Percentiles rank a stretch among this genome's conserved stretches.
Evolutionary conservation across 2,113 vertebrate genomes (phyloP).

Genomic region (Percina caprodes): DNA sequence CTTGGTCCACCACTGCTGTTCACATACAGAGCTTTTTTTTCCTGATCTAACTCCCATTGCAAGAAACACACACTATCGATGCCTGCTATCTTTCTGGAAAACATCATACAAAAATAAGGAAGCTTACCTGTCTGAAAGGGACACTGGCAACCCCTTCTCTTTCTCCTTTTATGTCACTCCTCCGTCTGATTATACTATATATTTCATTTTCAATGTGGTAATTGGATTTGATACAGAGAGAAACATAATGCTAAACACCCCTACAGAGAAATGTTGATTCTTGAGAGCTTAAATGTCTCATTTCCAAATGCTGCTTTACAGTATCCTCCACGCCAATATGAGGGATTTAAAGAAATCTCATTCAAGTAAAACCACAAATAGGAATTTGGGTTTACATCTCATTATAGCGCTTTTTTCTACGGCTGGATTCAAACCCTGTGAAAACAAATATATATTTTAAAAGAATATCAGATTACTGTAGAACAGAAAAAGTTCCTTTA

Average conservation of each 20-base stretch:
- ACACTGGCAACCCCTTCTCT: not conserved
- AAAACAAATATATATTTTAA: conserved; percentile 6
- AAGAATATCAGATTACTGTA: not conserved
- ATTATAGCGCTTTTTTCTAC: not conserved
- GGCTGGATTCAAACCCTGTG: not conserved
- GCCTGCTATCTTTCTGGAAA: conserved; percentile 7
- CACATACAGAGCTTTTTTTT: not conserved
- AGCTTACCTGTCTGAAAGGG: not conserved
- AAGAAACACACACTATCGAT: not conserved
- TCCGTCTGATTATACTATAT: conserved; percentile 7
- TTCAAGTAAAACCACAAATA: not conserved
- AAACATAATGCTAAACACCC: conserved; percentile 19
- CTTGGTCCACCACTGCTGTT: not conserved
- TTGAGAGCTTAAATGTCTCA: conserved; percentile 22
- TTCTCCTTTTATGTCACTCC: not conserved
- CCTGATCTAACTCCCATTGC: not conserved
- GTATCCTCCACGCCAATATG: not conserved
- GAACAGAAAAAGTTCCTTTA: not conserved
- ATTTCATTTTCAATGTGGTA: conserved; percentile 21
- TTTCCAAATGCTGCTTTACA: conserved; percentile 29
- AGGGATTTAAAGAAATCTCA: conserved; percentile 19
- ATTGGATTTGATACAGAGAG: conserved; percentile 42
- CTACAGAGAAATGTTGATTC: conserved; percentile 23
- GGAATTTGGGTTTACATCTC: conserved; percentile 3
- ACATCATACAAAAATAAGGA: not conserved